Base-by-base conservation (phyloP, 2,113 vertebrate species). In the Ardeotis arabs region DNA sequence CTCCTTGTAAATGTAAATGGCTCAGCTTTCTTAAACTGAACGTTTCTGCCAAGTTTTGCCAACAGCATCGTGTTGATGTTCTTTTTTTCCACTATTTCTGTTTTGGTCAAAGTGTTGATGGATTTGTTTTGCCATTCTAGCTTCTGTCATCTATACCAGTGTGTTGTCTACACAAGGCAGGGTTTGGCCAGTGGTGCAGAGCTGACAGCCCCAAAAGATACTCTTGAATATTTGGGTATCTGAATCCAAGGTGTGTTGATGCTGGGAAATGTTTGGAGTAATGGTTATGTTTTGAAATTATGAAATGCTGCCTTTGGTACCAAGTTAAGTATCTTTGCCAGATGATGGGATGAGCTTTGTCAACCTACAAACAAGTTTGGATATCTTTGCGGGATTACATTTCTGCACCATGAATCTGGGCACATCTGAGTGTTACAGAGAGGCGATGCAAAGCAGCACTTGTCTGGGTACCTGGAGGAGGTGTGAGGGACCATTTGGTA, bases 391-490 rank as follows among this genome's bases (percentile, higher is more conserved):
- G 3, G 77, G 28, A 10, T 80, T 37, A 10, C 18, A 1, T 4
- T 41, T 76, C 21, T 55, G 50, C 20, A 18, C 39, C 72, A 0
- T 9, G 33, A 44, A 0, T 27, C 39, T 23, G 75, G 41, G 28
- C 0, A 0, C 39, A 18, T 22, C 27, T 44, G 23, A 17, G 9
- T 1, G 0, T 18, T 27, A 5, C 24, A 47, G 69, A 50, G 68
- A 47, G 33, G 53, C 10, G 39, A 49, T 56, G 56, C 37, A 28
- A 23, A 72, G 50, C 68, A 45, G 56, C 20, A 14, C 53, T 53
- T 13, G 4, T 14, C n/a, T 7, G 84, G 28, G 37, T 14, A 29
- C 39, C 45, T 37, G 60, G 22, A 22, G n/a, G 23, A 85, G 45
- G 11, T 70, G 19, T 4, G 24, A 24, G 63, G 66, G 25, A 44